These are phyloP conservation scores for Mystacides longicornis DNA, from an alignment of 2,888 invertebrate species.

Conservation along the genomic window DNA sequence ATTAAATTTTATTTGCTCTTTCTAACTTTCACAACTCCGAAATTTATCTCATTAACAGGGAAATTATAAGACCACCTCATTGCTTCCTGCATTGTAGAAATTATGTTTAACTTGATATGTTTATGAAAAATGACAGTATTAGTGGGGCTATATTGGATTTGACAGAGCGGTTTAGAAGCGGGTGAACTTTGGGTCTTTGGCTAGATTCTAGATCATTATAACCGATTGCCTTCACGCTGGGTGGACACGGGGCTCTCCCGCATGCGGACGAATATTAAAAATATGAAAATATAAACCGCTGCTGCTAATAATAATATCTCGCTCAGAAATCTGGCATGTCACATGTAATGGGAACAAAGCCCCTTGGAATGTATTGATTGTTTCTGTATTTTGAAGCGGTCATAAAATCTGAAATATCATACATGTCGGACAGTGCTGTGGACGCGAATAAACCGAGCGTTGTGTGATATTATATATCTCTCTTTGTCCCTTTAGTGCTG, in stretches of 20 bases:
- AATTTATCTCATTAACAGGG: too few relatives aligned
- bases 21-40: too few relatives aligned
- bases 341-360: slow-evolving; percentile 18
- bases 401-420: slow-evolving; percentile 23
- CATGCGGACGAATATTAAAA: slow-evolving; percentile 5
- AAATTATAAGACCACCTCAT: too few relatives aligned
- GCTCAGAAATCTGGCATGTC: slow-evolving; percentile 17
- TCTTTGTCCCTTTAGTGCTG: background rate
- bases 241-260: background rate
- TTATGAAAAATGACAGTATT: too few relatives aligned
- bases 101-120: too few relatives aligned
- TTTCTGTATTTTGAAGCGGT: slow-evolving; percentile 22
- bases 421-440: slow-evolving; percentile 9
- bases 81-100: too few relatives aligned
- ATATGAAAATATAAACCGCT: background rate
- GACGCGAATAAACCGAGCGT: slow-evolving; percentile 1
- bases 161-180: too few relatives aligned
- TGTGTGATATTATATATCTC: background rate
- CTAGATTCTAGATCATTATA: too few relatives aligned
- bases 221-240: background rate
- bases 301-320: slow-evolving; percentile 11
- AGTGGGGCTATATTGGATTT: too few relatives aligned
- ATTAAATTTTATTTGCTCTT: too few relatives aligned
- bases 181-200: too few relatives aligned
- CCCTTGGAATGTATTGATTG: slow-evolving; percentile 22